phyloP scores from a whole-genome alignment of 2,113 vertebrate genomes.

The Sciurus niger region DNA sequence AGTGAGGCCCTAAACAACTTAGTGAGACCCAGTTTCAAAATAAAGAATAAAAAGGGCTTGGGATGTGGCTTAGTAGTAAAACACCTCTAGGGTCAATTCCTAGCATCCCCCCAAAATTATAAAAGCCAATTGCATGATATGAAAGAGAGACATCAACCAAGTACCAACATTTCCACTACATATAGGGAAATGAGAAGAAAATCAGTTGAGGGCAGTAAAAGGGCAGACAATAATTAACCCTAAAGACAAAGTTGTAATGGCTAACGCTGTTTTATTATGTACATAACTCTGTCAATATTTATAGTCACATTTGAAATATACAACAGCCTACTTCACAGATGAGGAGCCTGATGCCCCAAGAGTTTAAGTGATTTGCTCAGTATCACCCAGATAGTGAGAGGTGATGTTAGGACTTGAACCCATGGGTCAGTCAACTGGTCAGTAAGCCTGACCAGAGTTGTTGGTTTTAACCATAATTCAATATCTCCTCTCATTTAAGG shows the following conservation, averaged over 20 bases:
- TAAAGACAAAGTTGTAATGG: not conserved
- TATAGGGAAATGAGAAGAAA: not conserved
- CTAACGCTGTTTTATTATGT: not conserved
- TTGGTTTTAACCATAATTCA: not conserved
- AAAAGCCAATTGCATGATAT: not conserved
- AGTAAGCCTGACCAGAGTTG: not conserved
- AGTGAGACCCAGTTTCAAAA: too few species aligned
- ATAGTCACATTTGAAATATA: not conserved
- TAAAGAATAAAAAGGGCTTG: too few species aligned
- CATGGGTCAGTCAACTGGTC: not conserved
- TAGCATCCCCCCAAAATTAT: not conserved
- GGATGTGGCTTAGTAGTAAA: too few species aligned
- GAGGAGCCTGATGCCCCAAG: not conserved
- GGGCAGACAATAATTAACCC: not conserved
- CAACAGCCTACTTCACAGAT: not conserved
- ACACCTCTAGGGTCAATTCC: too few species aligned
- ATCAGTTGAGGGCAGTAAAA: not conserved
- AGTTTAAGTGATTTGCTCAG: slow-evolving; percentile 1
- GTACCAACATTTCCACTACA: not conserved
- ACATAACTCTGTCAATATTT: not conserved
- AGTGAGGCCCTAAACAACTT: too few species aligned
- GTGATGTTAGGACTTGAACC: not conserved
- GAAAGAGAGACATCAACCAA: not conserved
- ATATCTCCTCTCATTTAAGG: not conserved
- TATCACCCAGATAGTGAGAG: not conserved